Percentiles rank a stretch among this genome's conserved stretches.
Evolutionary conservation across 35 echinoderm and acorn worm genomes (phyloP).

Genomic region (Chiridota heheva): DNA sequence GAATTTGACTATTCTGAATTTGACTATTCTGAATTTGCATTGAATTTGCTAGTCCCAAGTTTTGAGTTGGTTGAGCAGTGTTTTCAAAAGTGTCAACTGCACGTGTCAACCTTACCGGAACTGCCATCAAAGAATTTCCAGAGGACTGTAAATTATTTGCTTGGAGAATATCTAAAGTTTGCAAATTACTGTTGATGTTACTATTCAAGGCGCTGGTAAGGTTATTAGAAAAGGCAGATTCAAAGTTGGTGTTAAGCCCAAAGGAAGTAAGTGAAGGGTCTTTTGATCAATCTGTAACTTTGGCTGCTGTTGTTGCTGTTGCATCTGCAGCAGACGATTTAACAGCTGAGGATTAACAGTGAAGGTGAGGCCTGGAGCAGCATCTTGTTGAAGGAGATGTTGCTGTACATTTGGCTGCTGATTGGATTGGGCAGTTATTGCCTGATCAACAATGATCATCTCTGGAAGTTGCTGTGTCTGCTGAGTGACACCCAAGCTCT

Average conservation of each 20-base stretch:
- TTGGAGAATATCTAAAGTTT: no score
- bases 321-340: constrained; percentile 50
- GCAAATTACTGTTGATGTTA: no score
- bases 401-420: constrained; percentile 4
- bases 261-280: neutral
- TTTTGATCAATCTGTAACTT: neutral
- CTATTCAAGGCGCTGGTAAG: no score
- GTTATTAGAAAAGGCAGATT: no score
- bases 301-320: constrained; percentile 44
- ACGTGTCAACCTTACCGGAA: constrained; percentile 21
- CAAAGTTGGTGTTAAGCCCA: no score
- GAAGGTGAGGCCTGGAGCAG: constrained; percentile 8
- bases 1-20: no score
- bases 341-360: constrained; percentile 32
- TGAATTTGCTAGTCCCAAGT: neutral
- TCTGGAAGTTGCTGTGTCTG: neutral
- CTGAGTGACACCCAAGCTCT: no score
- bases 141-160: no score
- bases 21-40: constrained; percentile 41
- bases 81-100: no score
- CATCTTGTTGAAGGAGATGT: neutral
- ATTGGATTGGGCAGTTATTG: neutral
- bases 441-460: neutral
- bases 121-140: no score
- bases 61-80: no score